These are phyloP conservation scores for Meta bourneti DNA, from an alignment of 2,888 invertebrate genomes.

Conservation along the genomic window DNA sequence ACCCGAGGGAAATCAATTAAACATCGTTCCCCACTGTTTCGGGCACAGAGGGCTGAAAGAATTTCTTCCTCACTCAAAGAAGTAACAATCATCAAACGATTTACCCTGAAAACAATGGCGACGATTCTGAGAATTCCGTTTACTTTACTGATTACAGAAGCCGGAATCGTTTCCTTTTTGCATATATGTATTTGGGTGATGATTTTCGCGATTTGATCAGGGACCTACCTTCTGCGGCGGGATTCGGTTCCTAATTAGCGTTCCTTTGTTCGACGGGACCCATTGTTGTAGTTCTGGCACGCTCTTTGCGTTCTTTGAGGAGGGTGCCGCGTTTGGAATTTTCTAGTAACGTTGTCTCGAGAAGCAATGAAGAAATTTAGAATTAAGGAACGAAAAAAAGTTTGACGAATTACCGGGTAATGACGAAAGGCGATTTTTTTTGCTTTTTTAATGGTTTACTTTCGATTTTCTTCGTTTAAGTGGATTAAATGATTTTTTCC, in stretches of 20 bases:
- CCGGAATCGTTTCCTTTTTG: neutral
- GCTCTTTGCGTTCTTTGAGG: neutral
- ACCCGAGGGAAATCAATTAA: constrained; percentile 52
- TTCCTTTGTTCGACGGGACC: neutral
- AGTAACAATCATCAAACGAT: constrained; percentile 29
- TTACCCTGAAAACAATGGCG: constrained; percentile 35
- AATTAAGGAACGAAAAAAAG: neutral
- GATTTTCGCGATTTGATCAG: neutral
- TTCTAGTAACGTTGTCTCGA: neutral
- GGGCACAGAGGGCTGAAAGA: constrained; percentile 12
- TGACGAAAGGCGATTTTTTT: too few relatives aligned
- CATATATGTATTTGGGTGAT: constrained; percentile 32
- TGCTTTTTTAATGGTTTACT: too few relatives aligned
- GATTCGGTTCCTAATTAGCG: constrained; percentile 39
- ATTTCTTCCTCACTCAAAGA: constrained; percentile 33
- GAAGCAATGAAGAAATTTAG: neutral
- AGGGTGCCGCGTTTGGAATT: neutral
- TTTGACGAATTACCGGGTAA: too few relatives aligned
- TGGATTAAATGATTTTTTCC: too few relatives aligned
- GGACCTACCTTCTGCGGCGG: neutral
- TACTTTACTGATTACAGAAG: constrained; percentile 51
- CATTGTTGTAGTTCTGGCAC: neutral
- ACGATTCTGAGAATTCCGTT: constrained; percentile 42
- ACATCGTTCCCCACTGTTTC: constrained; percentile 31
- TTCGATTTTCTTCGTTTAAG: too few relatives aligned